Percentiles rank a stretch among this genome's conserved stretches.
phyloP scores from a whole-genome alignment of 2,797 vertebrate genomes.

The Chromis chromis region DNA sequence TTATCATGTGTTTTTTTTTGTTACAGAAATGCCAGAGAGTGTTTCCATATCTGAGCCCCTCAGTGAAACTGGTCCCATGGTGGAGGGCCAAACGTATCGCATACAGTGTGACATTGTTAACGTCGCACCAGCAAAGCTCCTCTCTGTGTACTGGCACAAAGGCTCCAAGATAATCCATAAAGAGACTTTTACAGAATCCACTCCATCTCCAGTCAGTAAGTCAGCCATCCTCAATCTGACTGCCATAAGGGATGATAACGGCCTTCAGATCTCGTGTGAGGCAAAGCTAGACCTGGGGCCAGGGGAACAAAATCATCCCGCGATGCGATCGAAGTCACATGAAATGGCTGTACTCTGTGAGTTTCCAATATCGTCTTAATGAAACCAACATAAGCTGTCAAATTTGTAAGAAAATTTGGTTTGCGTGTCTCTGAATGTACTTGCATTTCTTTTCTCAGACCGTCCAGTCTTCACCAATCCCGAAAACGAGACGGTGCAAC shows the following conservation, averaged over 20 bases:
- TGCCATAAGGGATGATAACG: conserved; percentile 47
- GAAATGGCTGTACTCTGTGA: conserved; percentile 66
- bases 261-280: conserved; percentile 66
- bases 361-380: conserved; percentile 34
- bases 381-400: neutral
- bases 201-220: fast-evolving
- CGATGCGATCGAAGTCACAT: neutral
- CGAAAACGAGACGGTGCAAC: conserved; percentile 41
- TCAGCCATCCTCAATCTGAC: fast-evolving
- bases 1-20: neutral
- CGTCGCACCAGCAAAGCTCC: conserved; percentile 62
- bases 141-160: conserved; percentile 69
- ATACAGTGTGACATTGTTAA: conserved; percentile 66
- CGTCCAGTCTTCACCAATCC: conserved; percentile 48
- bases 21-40: conserved; percentile 71
- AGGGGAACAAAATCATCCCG: neutral
- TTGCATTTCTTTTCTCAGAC: conserved; percentile 58
- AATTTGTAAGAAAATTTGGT: neutral
- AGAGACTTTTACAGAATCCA: fast-evolving
- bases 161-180: fast-evolving
- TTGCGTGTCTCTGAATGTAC: neutral
- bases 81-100: neutral
- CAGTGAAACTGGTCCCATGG: neutral
- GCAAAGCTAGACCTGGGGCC: conserved; percentile 59
- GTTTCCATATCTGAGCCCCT: conserved; percentile 53